Percentiles rank a stretch among this genome's conserved stretches.
phyloP scores from a whole-genome alignment of 2,888 invertebrate species.

The Trachelus troglodyta region DNA sequence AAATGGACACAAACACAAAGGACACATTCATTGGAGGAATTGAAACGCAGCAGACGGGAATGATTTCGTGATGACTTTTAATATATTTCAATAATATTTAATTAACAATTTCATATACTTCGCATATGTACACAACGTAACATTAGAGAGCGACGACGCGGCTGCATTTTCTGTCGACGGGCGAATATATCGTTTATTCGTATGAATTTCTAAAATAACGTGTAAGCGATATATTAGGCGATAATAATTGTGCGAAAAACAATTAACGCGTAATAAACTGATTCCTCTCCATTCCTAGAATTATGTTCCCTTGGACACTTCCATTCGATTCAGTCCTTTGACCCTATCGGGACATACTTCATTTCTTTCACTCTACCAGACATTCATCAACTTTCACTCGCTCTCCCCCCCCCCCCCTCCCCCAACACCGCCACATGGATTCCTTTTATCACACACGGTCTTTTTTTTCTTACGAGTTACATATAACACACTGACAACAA shows the following conservation, averaged over 20 bases:
- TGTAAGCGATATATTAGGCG: background rate
- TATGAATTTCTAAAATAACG: background rate
- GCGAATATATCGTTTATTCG: background rate
- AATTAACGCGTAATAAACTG: background rate
- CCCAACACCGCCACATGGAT: too few relatives aligned
- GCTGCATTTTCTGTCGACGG: background rate
- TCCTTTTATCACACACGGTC: background rate
- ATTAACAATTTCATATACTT: slow-evolving; percentile 50
- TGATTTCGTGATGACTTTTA: slow-evolving; percentile 40
- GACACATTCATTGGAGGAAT: slow-evolving; percentile 27
- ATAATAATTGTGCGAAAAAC: background rate
- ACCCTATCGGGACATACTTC: background rate
- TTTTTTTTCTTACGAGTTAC: background rate
- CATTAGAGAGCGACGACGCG: slow-evolving; percentile 35
- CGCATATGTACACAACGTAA: slow-evolving; percentile 52
- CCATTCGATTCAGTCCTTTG: background rate
- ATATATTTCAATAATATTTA: slow-evolving; percentile 55
- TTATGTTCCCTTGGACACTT: background rate
- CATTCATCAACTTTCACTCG: background rate
- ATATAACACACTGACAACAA: background rate
- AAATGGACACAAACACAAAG: background rate
- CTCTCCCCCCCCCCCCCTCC: too few relatives aligned
- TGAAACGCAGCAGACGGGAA: slow-evolving; percentile 43
- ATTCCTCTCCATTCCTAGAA: background rate
- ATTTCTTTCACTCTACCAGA: background rate